Evolutionary conservation across 2,797 vertebrate genomes (phyloP).

Genomic region (Falco cherrug): DNA sequence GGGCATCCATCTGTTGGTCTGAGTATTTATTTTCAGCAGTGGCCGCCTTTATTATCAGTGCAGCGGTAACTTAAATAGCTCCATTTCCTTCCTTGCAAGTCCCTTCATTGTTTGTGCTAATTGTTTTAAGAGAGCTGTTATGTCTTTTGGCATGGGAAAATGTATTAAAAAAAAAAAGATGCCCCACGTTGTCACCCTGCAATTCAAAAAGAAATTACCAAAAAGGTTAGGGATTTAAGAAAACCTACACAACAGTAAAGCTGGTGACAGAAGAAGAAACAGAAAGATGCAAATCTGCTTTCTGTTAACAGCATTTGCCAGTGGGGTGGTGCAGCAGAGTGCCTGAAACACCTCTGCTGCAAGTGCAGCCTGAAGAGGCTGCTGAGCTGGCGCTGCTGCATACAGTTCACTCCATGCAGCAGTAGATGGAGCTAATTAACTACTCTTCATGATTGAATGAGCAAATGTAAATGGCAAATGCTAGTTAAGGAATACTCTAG

Average conservation of each 20-base stretch:
- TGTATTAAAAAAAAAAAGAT: neutral
- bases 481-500: neutral
- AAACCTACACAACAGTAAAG: rapidly evolving
- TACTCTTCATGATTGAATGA: neutral
- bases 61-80: neutral
- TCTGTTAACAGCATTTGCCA: neutral
- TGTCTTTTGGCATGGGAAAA: neutral
- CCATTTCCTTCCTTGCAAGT: neutral
- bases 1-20: neutral
- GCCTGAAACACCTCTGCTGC: rapidly evolving
- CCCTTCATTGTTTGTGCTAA: rapidly evolving
- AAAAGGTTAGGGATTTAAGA: neutral
- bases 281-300: neutral
- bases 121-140: neutral
- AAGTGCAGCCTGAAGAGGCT: neutral
- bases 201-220: neutral
- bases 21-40: neutral
- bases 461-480: neutral
- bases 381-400: neutral
- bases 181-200: rapidly evolving
- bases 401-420: conserved; percentile 4
- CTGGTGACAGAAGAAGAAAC: neutral
- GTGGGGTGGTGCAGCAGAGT: neutral
- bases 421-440: conserved; percentile 64
- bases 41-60: neutral